phyloP scores from a whole-genome alignment of 2,888 invertebrate genomes.

The Hermaeophaga mercurialis region DNA sequence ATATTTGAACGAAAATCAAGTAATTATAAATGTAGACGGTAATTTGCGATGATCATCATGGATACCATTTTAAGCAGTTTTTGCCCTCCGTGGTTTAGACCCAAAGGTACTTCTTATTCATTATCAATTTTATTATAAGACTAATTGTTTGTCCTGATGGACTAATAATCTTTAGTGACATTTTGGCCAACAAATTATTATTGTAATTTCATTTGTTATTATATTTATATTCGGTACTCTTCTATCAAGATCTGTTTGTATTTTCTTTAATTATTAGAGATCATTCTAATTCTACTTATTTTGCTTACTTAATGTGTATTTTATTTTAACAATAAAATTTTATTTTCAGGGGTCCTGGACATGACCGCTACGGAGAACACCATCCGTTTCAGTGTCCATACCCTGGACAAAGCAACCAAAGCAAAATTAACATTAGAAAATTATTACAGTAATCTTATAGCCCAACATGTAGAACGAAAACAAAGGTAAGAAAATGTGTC shows the following conservation, averaged over 20 bases:
- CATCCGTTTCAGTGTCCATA: constrained; percentile 95
- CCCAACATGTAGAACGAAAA: constrained; percentile 96
- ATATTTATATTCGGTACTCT: too few relatives aligned
- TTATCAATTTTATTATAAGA: too few relatives aligned
- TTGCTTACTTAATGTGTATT: too few relatives aligned
- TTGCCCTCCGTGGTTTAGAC: constrained; percentile 27
- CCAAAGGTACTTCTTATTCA: too few relatives aligned
- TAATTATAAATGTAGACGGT: neutral
- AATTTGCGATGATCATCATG: neutral
- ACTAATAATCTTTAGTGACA: too few relatives aligned
- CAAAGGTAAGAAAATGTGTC: constrained; percentile 68
- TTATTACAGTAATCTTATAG: constrained; percentile 97
- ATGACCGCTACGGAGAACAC: constrained; percentile 83
- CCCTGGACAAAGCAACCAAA: constrained; percentile 97
- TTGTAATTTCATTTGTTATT: too few relatives aligned
- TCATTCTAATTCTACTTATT: too few relatives aligned
- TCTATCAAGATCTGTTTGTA: too few relatives aligned
- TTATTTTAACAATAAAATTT: constrained; percentile 24
- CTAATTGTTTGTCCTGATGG: too few relatives aligned
- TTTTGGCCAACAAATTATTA: too few relatives aligned
- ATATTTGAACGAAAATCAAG: too few relatives aligned
- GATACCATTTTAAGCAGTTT: constrained; percentile 22
- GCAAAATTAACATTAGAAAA: constrained; percentile 99
- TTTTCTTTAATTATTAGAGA: too few relatives aligned
- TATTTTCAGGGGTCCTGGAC: constrained; percentile 74